Base-by-base conservation (phyloP, 2,113 vertebrate genomes). In the Anseranas semipalmata region DNA sequence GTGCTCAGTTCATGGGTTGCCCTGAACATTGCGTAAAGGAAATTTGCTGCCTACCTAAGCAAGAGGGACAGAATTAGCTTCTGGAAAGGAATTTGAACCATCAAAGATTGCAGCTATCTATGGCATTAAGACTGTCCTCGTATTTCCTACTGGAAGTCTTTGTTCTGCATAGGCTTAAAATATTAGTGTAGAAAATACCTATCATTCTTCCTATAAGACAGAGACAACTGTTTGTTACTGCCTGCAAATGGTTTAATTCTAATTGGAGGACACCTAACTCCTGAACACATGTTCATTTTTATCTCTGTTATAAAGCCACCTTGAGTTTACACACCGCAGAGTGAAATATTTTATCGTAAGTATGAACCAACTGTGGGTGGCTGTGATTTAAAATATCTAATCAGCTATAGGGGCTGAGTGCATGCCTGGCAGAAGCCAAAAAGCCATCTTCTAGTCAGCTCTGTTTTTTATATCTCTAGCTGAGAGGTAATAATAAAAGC, bases 401-500 rank as follows among this genome's bases (percentile, higher is more conserved):
- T 96, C 85, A 89, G 43, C 60, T 78, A 52, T 65, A 86, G 81
- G 45, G 63, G 78, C 73, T 83, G 48, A 91, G 63, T 37, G 63
- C 56, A 67, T 45, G 66, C 37, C 52, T 95, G 76, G 72, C 62
- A 78, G 72, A 94, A 95, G 71, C 95, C 84, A 86, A 90, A 95
- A 91, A 85, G 37, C 53, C 87, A 95, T 95, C 89, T 92, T 88
- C 83, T 85, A 95, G 87, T 93, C 95, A 90, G 95, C 75, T 77
- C 58, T 73, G 60, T 14, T 46, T 92, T 97, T 97, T 97, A 95
- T 95, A 85, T 75, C 87, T 84, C 93, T 90, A 91, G 86, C 87
- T 95, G 87, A 97, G 94, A 97, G 82, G 89, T 92, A 97, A 97
- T 97, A 97, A 97, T 94, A 95, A 97, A 97, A 97, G 89, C 92